Evolutionary conservation across 2,797 vertebrate genomes (phyloP).

Genomic region (Molothrus aeneus): DNA sequence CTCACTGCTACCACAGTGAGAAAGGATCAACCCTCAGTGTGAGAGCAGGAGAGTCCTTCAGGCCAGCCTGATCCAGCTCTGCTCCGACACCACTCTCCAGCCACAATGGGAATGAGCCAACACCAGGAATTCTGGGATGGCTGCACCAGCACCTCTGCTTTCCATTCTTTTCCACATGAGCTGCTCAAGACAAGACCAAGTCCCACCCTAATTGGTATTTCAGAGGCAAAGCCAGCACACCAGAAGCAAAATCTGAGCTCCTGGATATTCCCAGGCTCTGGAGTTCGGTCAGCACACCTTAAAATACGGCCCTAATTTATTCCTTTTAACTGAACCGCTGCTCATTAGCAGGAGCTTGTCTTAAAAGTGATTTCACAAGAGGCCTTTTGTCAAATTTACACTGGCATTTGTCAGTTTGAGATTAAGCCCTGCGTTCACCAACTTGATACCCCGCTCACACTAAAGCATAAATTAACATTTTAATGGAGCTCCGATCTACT

Average conservation of each 20-base stretch:
- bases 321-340: conserved; percentile 23
- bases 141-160: neutral
- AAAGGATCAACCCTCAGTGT: neutral
- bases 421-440: conserved; percentile 36
- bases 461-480: conserved; percentile 66
- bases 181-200: neutral
- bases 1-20: neutral
- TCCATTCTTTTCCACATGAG: neutral
- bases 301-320: neutral
- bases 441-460: neutral
- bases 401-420: conserved; percentile 27
- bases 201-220: neutral
- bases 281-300: conserved; percentile 4
- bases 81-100: rapidly evolving
- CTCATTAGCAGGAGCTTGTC: conserved; percentile 46
- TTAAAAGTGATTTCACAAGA: conserved; percentile 51
- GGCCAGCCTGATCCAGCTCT: neutral
- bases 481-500: neutral
- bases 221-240: neutral
- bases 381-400: conserved; percentile 58
- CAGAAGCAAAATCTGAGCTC: rapidly evolving
- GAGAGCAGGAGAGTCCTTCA: neutral
- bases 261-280: neutral
- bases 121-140: neutral
- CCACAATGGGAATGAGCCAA: neutral